Percentiles rank a stretch among this genome's conserved stretches.
Conservation (phyloP, 2,888 invertebrate species). For the Hylaea fasciaria region DNA sequence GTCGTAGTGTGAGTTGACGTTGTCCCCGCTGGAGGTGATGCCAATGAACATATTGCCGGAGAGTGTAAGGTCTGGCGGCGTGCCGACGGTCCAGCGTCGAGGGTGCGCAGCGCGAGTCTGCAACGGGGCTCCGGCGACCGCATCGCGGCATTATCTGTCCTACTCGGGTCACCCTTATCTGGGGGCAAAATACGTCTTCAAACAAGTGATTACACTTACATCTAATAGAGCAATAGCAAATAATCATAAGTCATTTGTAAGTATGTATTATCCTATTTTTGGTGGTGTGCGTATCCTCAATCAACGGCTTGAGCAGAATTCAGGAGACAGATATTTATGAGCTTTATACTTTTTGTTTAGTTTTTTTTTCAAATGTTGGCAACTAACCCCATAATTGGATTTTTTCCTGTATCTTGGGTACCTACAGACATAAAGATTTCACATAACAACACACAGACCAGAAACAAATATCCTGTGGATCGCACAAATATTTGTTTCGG, state of each 20-base stretch:
- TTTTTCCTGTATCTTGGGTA: too few species aligned
- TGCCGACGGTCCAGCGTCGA: conserved; percentile 54
- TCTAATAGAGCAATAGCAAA: conserved; percentile 41
- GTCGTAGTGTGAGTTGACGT: conserved; percentile 82
- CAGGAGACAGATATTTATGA: too few species aligned
- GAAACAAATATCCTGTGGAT: too few species aligned
- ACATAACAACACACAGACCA: too few species aligned
- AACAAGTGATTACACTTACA: conserved; percentile 47
- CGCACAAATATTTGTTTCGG: too few species aligned
- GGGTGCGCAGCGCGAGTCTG: conserved; percentile 51
- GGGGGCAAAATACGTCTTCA: conserved; percentile 69
- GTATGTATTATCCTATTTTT: background rate
- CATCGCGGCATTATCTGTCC: conserved; percentile 63
- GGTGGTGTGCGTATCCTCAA: background rate
- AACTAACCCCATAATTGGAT: too few species aligned
- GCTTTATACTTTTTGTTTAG: too few species aligned
- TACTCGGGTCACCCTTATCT: conserved; percentile 72
- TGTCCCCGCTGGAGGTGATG: conserved; percentile 79
- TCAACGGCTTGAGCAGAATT: too few species aligned
- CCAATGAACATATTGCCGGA: conserved; percentile 82
- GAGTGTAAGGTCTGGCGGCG: conserved; percentile 35
- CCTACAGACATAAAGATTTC: too few species aligned
- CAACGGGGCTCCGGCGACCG: conserved; percentile 39
- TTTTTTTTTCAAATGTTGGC: too few species aligned
- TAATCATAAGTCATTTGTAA: conserved; percentile 15